These are phyloP conservation scores for Phyllostomus discolor DNA, from an alignment of 2,113 vertebrate genomes.

Conservation along the genomic window DNA sequence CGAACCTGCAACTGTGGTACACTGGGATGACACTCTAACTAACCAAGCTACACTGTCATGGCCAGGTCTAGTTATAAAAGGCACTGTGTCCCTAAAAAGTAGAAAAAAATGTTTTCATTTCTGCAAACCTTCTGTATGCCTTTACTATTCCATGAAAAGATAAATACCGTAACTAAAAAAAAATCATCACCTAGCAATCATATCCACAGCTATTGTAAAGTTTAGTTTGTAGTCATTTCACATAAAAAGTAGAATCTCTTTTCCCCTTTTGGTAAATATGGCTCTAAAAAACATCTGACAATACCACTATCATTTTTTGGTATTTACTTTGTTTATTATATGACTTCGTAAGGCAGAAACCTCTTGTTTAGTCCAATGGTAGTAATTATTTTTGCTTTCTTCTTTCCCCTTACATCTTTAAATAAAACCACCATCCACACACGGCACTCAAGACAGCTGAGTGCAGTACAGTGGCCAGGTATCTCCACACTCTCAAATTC, in stretches of 20 bases:
- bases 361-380: not conserved
- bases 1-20: not conserved
- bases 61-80: slow-evolving; percentile 15
- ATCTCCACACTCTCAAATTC: not conserved
- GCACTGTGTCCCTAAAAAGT: not conserved
- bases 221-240: not conserved
- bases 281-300: not conserved
- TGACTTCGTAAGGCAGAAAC: slow-evolving; percentile 34
- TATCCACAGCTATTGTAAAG: not conserved
- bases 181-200: not conserved
- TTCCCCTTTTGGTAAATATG: not conserved
- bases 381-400: not conserved
- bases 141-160: slow-evolving; percentile 30
- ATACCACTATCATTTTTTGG: not conserved
- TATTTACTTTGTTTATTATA: slow-evolving; percentile 34
- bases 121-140: not conserved
- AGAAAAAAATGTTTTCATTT: slow-evolving; percentile 24
- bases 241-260: not conserved
- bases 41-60: not conserved
- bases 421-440: not conserved
- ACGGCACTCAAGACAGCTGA: not conserved
- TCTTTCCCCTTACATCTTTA: not conserved
- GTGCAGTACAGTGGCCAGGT: not conserved
- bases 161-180: not conserved
- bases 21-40: not conserved